Base-by-base conservation (phyloP, 2,888 invertebrate species). In the Polydrusus pterygomalis region DNA sequence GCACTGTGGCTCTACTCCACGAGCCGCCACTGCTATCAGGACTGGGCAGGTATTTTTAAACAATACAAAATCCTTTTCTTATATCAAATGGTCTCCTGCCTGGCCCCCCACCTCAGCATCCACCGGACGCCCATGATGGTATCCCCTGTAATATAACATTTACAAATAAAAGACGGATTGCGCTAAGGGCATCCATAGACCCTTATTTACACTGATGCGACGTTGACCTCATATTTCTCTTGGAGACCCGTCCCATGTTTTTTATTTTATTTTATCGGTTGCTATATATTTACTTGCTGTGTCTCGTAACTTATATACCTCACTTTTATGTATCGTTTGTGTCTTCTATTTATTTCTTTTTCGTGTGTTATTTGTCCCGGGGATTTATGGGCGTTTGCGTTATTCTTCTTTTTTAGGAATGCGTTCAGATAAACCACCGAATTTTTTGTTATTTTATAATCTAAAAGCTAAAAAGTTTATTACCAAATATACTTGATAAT, bases 311-410 rank as follows among this genome's bases (percentile, higher is more conserved):
- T 38, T 60, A 60, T 56, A 34, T 43, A 43, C 58, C 58, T 18
- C 58, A 60, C 17, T 56, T 60, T 60, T 60, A 60, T 60, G 38
- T 60, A 60, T 60, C 58, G 58, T 60, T 38, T 60, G 58, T 60
- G 58, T 60, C 58, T 38, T 60, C 58, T 60, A 38, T 60, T 60
- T 38, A 60, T 60, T 60, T 60, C 58, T 38, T 60, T 58, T 38
- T 38, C 17, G 58, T 38, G 58, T 60, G 58, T 60, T 60, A 60
- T 60, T 60, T 60, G 58, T 60, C 58, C 58, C 17, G 18, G 38
- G 38, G 58, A 60, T 60, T 60, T 60, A 60, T 60, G 38, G 34
- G 38, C 58, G 18, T 60, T 18, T 18, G 2, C 17, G 38, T 10
- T 60, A 60, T 60, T 60, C 8, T 38, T 38, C 58, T 18, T 38